phyloP scores from a whole-genome alignment of 2,888 invertebrate species.

The Esperia sulphurella region DNA sequence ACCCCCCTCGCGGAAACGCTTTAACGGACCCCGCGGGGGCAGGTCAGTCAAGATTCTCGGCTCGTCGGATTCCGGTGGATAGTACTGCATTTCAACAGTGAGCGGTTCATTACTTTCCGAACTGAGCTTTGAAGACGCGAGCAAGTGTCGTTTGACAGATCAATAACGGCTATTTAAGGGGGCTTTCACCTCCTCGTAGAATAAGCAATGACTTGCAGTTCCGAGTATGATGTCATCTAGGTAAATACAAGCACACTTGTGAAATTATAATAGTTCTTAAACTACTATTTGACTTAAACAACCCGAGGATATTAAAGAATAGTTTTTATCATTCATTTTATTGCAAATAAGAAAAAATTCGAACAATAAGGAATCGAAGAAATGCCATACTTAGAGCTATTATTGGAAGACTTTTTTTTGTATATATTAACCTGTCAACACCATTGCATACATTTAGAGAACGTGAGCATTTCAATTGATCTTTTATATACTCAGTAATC shows the following conservation, averaged over 20 bases:
- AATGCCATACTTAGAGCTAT: no score
- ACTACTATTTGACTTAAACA: no score
- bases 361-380: no score
- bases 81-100: slow-evolving; percentile 3
- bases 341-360: no score
- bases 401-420: no score
- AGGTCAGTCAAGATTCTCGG: background rate
- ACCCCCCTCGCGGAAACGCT: background rate
- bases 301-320: no score
- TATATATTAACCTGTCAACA: no score
- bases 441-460: no score
- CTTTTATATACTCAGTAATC: no score
- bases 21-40: background rate
- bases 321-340: no score
- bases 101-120: slow-evolving; percentile 6
- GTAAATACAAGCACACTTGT: background rate
- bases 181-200: background rate
- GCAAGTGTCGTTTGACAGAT: slow-evolving; percentile 13
- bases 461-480: no score
- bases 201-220: background rate
- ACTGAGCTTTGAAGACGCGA: slow-evolving; percentile 2
- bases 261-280: no score
- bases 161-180: slow-evolving; percentile 7
- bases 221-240: background rate
- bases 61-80: background rate